Evolutionary conservation across 1,140 invertebrate genomes (phyloP).

Genomic region (Brevipalpus yothersi): DNA sequence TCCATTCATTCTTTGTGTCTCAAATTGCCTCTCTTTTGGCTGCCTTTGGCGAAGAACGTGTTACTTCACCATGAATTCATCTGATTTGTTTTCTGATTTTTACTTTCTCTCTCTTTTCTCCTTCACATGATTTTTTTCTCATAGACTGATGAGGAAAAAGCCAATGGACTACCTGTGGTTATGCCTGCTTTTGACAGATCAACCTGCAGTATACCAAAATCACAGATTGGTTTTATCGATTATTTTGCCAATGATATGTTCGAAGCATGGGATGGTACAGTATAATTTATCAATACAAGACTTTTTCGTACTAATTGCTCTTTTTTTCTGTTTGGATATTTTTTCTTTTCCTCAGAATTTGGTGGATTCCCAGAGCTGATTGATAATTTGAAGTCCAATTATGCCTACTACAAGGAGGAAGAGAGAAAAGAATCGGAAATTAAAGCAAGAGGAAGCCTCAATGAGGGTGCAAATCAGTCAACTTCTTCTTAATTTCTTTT

Average conservation of each 20-base stretch:
- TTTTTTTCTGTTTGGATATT: background rate
- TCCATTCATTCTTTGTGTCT: too few species aligned
- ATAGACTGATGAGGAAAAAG: conserved; percentile 79
- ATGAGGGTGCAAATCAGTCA: too few species aligned
- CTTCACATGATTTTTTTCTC: conserved; percentile 7
- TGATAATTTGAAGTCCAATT: conserved; percentile 53
- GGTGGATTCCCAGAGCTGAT: conserved; percentile 75
- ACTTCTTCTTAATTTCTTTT: too few species aligned
- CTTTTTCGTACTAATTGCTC: background rate
- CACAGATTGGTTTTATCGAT: conserved; percentile 87
- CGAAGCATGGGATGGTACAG: conserved; percentile 76
- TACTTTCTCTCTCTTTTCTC: background rate
- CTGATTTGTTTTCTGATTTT: background rate
- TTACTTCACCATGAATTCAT: background rate
- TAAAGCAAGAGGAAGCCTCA: background rate
- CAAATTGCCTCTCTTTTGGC: background rate
- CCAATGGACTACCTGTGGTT: conserved; percentile 54
- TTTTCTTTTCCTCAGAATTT: conserved; percentile 31
- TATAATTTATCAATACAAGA: background rate
- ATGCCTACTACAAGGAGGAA: conserved; percentile 55
- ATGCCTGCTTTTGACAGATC: conserved; percentile 87
- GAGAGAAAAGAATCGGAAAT: background rate
- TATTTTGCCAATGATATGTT: conserved; percentile 92
- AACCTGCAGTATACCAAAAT: conserved; percentile 80
- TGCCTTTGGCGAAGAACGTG: background rate